Evolutionary conservation across 2,113 vertebrate species (phyloP).

Genomic region (Lasiurus borealis): DNA sequence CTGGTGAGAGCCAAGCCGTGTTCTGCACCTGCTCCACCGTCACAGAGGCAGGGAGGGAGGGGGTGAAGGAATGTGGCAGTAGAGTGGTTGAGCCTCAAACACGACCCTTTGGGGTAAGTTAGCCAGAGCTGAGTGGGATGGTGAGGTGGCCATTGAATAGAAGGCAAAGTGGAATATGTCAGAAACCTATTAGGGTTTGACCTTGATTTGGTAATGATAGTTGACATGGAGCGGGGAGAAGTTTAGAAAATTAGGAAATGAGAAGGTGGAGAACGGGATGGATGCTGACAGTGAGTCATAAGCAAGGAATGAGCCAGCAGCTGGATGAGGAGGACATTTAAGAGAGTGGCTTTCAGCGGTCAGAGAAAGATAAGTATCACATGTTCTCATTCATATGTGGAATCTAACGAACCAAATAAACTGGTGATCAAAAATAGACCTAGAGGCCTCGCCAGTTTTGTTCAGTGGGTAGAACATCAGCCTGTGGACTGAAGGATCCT

Average conservation of each 20-base stretch:
- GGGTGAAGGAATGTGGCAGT: neutral
- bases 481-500: no score
- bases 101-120: neutral
- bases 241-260: neutral
- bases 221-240: neutral
- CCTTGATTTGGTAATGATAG: neutral
- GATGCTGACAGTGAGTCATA: neutral
- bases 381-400: no score
- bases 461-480: no score
- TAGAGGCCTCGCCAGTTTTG: no score
- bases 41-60: rapidly evolving
- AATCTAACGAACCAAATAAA: no score
- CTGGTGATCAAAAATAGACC: no score
- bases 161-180: neutral
- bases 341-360: neutral
- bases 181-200: neutral
- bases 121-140: neutral
- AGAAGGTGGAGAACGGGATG: neutral
- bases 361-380: no score
- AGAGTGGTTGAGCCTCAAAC: neutral
- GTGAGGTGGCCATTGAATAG: neutral
- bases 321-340: neutral
- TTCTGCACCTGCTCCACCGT: neutral
- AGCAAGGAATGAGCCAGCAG: neutral
- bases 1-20: neutral